Conservation (phyloP, 2,888 invertebrate genomes). For the Neoitamus cyanurus region DNA sequence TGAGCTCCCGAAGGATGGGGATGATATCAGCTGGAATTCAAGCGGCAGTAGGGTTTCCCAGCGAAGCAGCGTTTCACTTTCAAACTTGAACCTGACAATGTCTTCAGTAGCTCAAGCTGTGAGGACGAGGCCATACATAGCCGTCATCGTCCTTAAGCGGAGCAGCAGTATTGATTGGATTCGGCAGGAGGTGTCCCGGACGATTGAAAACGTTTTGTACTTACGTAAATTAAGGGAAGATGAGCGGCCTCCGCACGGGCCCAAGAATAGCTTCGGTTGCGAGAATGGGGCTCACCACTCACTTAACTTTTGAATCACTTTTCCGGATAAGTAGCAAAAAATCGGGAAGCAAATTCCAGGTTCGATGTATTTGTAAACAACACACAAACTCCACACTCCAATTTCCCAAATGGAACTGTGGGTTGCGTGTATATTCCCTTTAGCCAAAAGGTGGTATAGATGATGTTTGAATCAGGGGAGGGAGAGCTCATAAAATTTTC, state of each 20-base stretch:
- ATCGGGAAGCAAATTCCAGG: conserved; percentile 34
- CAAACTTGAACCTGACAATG: conserved; percentile 40
- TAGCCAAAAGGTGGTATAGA: conserved; percentile 49
- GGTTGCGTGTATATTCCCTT: conserved; percentile 47
- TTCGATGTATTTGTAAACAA: conserved; percentile 49
- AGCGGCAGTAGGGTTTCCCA: conserved; percentile 26
- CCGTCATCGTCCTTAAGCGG: neutral
- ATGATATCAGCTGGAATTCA: conserved; percentile 35
- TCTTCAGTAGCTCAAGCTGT: neutral
- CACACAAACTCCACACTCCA: conserved; percentile 49
- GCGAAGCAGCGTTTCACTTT: conserved; percentile 39
- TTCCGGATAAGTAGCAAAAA: conserved; percentile 29
- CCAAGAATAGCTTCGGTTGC: neutral
- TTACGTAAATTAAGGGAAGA: conserved; percentile 15
- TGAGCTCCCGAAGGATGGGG: conserved; percentile 27
- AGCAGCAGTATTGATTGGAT: conserved; percentile 28
- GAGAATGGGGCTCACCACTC: conserved; percentile 21
- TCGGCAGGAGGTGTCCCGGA: neutral
- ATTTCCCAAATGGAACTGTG: conserved; percentile 51
- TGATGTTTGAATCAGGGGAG: conserved; percentile 38
- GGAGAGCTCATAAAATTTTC: conserved; percentile 35
- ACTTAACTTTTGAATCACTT: conserved; percentile 34
- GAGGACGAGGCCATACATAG: neutral
- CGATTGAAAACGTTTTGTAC: conserved; percentile 10
- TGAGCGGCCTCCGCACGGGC: neutral